A percentile compares a stretch with the other conserved stretches of the same genome.
Evolutionary conservation across 2,888 invertebrate species (phyloP).

Genomic region (Salpingus planirostris): DNA sequence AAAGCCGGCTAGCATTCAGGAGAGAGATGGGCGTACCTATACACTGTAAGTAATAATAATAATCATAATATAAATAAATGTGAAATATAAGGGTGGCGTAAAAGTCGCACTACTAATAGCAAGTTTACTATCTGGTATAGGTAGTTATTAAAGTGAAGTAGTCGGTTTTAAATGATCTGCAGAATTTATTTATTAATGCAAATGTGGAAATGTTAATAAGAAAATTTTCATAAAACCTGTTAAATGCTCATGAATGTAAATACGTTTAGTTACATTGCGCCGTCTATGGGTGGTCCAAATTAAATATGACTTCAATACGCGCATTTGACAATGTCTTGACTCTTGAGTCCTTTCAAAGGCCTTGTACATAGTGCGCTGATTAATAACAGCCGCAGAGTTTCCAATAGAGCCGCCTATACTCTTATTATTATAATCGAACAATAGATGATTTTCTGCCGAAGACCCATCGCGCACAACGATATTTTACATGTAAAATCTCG

Average conservation of each 20-base stretch:
- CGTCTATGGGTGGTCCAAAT: slow-evolving; percentile 10
- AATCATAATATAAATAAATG: neutral
- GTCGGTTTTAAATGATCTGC: neutral
- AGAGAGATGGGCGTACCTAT: too few species aligned
- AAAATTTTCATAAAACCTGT: neutral
- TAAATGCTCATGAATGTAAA: slow-evolving; percentile 2
- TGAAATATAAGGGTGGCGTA: too few species aligned
- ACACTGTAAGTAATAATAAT: neutral
- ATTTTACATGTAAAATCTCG: too few species aligned
- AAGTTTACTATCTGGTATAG: neutral
- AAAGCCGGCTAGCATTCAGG: too few species aligned
- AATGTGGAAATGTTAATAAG: neutral
- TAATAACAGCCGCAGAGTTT: too few species aligned
- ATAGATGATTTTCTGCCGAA: too few species aligned
- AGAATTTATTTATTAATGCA: neutral
- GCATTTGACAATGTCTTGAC: slow-evolving; percentile 11
- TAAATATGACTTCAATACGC: slow-evolving; percentile 9
- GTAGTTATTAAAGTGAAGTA: neutral
- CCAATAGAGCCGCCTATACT: too few species aligned
- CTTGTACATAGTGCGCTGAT: slow-evolving; percentile 10
- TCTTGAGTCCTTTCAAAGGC: slow-evolving; percentile 10
- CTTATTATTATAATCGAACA: too few species aligned
- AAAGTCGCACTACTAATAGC: too few species aligned
- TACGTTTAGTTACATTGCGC: too few species aligned
- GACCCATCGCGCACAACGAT: too few species aligned